Percentiles rank a stretch among this genome's conserved stretches.
These are phyloP conservation scores for Actinemys pallida DNA, from an alignment of 2,113 vertebrate genomes.

Conservation along the genomic window DNA sequence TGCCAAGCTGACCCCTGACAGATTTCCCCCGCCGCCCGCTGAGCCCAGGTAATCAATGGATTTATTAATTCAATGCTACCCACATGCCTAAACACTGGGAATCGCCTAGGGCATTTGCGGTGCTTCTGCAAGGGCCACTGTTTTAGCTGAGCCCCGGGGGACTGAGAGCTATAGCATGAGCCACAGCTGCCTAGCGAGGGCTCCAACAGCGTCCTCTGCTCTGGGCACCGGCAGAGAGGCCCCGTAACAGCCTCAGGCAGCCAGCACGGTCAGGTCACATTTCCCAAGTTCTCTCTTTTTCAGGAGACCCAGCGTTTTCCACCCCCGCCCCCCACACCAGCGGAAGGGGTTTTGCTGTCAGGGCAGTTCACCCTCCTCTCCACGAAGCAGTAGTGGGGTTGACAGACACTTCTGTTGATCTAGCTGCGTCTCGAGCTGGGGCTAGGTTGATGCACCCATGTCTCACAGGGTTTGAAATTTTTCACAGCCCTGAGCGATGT, in stretches of 20 bases:
- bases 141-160: neutral
- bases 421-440: neutral
- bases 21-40: neutral
- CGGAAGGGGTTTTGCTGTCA: neutral
- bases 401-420: neutral
- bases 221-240: neutral
- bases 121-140: neutral
- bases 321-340: neutral
- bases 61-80: neutral
- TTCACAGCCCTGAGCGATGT: neutral
- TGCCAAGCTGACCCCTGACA: neutral
- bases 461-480: neutral
- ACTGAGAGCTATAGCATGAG: neutral
- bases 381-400: no score
- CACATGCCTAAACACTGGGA: neutral
- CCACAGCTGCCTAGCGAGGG: no score
- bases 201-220: neutral
- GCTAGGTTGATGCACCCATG: neutral
- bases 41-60: conserved; percentile 10
- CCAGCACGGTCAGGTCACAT: neutral
- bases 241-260: no score
- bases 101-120: neutral
- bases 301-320: neutral
- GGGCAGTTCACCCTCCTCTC: neutral
- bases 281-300: neutral